Evolutionary conservation across 2,888 invertebrate species (phyloP), one percentile per base, ranked within the genome.

Genomic region (Zonitis immaculata): DNA sequence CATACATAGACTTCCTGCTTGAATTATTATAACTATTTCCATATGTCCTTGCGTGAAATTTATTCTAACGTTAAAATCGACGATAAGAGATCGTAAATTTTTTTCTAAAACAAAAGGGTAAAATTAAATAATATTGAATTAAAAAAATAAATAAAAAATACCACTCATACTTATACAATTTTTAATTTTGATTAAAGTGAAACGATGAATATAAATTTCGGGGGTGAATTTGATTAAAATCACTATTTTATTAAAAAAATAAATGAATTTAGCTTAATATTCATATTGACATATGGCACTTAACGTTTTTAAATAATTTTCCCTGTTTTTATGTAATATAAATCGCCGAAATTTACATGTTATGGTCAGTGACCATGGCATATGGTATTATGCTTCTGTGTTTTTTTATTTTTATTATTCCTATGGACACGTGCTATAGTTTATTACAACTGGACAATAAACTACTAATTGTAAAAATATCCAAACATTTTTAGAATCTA

Each of bases 221-320:
- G 12, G 44, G 27, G 26, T 26, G 27, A 5, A n/a, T 5, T 22
- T 28, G 45, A 16, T 47, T 22, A 16, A 46, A 46, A 46, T 30
- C 18, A 45, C 26, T 14, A 9, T 18, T 27, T 18, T 22, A 3
- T 22, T n/a, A n/a, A n/a, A 22, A 22, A 4, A 3, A 22, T 22
- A 25, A 1, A 8, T 27, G 7, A 48, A 5, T 7, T 35, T 20
- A 11, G 32, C 48, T 59, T 56, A 55, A 51, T 52, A 61, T 60
- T 60, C 59, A 49, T 50, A 46, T 27, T 44, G 55, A 52, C 63
- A 63, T 63, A 61, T 63, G 62, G 59, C 49, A 58, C 58, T 51
- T 58, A 56, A 53, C 53, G 51, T 57, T 54, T n/a, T n/a, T n/a
- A n/a, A n/a, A n/a, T n/a, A n/a, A n/a, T n/a, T n/a, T n/a, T n/a